A percentile compares a stretch with the other conserved stretches of the same genome.
These are phyloP conservation scores for Lepilemur ruficaudatus DNA, from an alignment of 2,797 vertebrate species.

Conservation along the genomic window DNA sequence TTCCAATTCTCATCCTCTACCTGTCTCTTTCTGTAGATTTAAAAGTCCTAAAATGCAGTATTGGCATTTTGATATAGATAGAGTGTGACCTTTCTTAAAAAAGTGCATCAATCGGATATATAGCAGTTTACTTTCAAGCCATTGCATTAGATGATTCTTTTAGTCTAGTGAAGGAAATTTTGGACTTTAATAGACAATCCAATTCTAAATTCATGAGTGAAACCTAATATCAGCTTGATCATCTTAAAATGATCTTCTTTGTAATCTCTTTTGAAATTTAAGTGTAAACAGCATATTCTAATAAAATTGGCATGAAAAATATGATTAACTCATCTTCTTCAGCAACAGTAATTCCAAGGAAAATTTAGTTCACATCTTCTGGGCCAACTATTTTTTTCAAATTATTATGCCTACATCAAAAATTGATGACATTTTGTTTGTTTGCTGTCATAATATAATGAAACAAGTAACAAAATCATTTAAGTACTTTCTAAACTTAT, in stretches of 20 bases:
- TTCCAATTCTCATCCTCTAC: slow-evolving; percentile 9
- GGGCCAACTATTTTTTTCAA: not conserved
- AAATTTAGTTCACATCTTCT: not conserved
- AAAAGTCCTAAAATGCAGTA: slow-evolving; percentile 26
- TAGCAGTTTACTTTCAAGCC: slow-evolving; percentile 40
- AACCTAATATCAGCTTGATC: not conserved
- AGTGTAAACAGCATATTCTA: not conserved
- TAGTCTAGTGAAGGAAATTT: not conserved
- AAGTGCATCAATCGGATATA: slow-evolving; percentile 8
- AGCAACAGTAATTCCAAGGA: not conserved
- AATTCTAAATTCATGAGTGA: slow-evolving; percentile 32
- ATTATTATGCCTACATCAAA: not conserved
- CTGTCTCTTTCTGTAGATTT: slow-evolving; percentile 33
- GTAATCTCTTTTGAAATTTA: not conserved
- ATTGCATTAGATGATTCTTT: not conserved
- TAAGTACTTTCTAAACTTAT: not conserved
- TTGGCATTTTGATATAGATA: slow-evolving; percentile 45
- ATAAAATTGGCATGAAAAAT: not conserved
- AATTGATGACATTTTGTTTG: not conserved
- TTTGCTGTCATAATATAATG: not conserved
- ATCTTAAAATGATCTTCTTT: not conserved
- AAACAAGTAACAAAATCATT: not conserved
- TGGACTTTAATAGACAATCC: not conserved
- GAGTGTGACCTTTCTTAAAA: not conserved
- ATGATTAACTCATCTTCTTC: not conserved